A percentile compares a stretch with the other conserved stretches of the same genome.
Conservation (phyloP, 1,140 invertebrate genomes). For the Formica selysi region DNA sequence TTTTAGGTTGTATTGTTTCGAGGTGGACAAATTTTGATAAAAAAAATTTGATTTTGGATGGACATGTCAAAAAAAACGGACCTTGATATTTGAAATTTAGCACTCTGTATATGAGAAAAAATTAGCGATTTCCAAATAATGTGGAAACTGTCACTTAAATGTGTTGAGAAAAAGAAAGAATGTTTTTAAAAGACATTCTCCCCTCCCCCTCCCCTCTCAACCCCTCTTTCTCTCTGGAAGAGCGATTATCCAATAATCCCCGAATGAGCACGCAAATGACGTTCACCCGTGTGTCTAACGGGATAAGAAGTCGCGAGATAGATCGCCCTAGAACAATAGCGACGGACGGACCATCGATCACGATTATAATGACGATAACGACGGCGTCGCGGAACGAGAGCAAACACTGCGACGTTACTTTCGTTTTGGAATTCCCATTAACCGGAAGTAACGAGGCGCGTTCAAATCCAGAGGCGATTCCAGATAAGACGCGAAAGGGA, state of each 20-base stretch:
- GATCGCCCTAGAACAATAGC: not conserved
- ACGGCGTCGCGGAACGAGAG: not conserved
- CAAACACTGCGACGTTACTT: not conserved
- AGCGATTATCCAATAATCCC: slow-evolving; percentile 37
- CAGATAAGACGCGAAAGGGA: too few species aligned
- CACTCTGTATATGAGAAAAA: not conserved
- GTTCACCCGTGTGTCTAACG: not conserved
- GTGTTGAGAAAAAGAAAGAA: not conserved
- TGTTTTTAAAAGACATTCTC: not conserved
- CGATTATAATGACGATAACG: not conserved
- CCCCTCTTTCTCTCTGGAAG: not conserved
- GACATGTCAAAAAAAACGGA: too few species aligned
- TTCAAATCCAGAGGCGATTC: not conserved
- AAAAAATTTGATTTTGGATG: too few species aligned
- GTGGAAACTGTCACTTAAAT: not conserved
- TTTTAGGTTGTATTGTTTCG: too few species aligned
- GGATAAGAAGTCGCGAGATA: not conserved
- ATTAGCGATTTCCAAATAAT: not conserved
- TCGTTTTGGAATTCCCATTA: slow-evolving; percentile 34
- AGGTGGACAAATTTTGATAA: too few species aligned
- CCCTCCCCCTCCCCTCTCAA: too few species aligned
- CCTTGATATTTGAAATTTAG: too few species aligned
- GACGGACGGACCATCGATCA: slow-evolving; percentile 31
- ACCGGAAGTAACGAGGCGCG: not conserved
- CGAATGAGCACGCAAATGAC: not conserved